Conservation (phyloP, 1,140 invertebrate species). For the Aphis craccivora region DNA sequence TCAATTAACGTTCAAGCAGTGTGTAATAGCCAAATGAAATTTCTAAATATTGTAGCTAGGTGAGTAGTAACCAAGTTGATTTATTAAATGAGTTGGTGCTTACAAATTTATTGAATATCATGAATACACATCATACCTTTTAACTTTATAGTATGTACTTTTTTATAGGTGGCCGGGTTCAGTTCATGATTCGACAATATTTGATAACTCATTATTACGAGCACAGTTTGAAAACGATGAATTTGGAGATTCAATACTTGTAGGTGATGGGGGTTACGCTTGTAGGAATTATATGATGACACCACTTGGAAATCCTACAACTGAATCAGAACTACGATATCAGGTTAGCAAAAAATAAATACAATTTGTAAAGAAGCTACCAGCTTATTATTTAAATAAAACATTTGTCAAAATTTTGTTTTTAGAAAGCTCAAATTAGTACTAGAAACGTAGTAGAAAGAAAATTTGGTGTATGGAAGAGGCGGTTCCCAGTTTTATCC, state of each 20-base stretch:
- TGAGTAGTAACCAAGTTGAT: not conserved
- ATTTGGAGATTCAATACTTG: not conserved
- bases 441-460: not conserved
- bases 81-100: not conserved
- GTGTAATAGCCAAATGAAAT: not conserved
- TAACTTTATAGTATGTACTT: too few relatives aligned
- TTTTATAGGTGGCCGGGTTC: not conserved
- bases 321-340: not conserved
- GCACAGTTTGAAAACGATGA: not conserved
- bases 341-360: not conserved
- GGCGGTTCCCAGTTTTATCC: not conserved
- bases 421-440: not conserved
- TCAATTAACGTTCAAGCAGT: not conserved
- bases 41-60: slow-evolving; percentile 25
- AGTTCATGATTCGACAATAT: not conserved
- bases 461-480: not conserved
- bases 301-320: not conserved
- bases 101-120: not conserved
- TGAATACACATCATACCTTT: too few relatives aligned
- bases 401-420: too few relatives aligned
- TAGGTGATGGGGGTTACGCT: not conserved
- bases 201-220: not conserved
- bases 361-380: too few relatives aligned
- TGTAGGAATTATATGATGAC: not conserved
- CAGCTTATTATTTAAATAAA: too few relatives aligned